Conservation (phyloP, 2,888 invertebrate genomes). For the Hypolimnas misippus region DNA sequence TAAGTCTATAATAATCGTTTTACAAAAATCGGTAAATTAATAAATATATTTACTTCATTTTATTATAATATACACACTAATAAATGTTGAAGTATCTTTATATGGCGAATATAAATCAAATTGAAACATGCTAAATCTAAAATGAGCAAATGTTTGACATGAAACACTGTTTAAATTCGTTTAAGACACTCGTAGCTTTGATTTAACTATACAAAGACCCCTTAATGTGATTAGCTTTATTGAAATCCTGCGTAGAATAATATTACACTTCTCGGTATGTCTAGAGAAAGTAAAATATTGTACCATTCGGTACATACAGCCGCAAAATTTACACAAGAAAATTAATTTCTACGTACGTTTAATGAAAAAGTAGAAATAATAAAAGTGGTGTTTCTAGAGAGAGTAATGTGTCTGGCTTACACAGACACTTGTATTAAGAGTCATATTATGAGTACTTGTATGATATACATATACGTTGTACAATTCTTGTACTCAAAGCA, state of each 20-base stretch:
- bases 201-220: conserved; percentile 19
- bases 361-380: too few species aligned
- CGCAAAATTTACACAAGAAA: not conserved
- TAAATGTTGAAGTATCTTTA: not conserved
- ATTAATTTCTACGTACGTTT: too few species aligned
- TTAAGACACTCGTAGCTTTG: conserved; percentile 15
- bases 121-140: conserved; percentile 16
- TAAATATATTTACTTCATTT: not conserved
- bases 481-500: too few species aligned
- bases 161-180: conserved; percentile 19
- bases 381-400: too few species aligned
- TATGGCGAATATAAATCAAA: not conserved
- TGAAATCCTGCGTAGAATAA: conserved; percentile 34
- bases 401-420: too few species aligned
- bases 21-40: too few species aligned
- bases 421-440: too few species aligned
- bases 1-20: too few species aligned
- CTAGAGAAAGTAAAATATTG: not conserved
- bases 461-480: too few species aligned
- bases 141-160: conserved; percentile 22
- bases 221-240: conserved; percentile 25
- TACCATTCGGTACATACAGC: not conserved
- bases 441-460: too few species aligned
- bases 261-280: conserved; percentile 1
- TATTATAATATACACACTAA: too few species aligned